phyloP scores from a whole-genome alignment of 2,888 invertebrate species.

The Ptychoptera contaminata region DNA sequence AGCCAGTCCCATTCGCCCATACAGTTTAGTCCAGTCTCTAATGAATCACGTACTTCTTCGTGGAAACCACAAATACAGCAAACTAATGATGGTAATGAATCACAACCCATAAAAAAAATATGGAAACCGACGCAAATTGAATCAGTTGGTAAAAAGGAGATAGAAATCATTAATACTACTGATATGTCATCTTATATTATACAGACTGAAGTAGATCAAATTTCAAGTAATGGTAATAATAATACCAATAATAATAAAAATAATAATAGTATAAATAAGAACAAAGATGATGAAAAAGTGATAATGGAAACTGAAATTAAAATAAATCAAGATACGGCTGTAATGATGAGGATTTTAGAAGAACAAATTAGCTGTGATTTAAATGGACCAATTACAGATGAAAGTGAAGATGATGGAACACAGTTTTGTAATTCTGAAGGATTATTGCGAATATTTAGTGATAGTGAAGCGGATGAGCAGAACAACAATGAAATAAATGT shows the following conservation, averaged over 20 bases:
- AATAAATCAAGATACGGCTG: constrained; percentile 61
- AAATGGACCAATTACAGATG: constrained; percentile 11
- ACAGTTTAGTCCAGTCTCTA: too few species aligned
- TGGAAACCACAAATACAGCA: too few species aligned
- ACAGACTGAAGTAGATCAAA: too few species aligned
- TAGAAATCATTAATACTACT: too few species aligned
- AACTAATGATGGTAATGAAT: too few species aligned
- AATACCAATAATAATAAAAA: not conserved
- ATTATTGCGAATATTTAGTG: constrained; percentile 43
- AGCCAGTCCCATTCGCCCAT: too few species aligned
- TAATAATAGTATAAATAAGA: constrained; percentile 4
- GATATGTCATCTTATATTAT: too few species aligned
- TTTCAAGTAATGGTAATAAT: not conserved
- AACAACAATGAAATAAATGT: constrained; percentile 8
- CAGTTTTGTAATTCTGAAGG: constrained; percentile 30
- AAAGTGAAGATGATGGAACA: constrained; percentile 23
- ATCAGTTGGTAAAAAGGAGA: too few species aligned
- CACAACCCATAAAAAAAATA: too few species aligned
- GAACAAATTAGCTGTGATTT: constrained; percentile 3
- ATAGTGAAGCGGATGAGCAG: constrained; percentile 42
- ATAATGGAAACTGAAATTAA: constrained; percentile 73
- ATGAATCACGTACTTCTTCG: too few species aligned
- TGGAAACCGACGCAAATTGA: too few species aligned
- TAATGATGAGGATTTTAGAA: constrained; percentile 72
- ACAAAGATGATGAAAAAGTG: constrained; percentile 36